Evolutionary conservation across 2,797 vertebrate species (phyloP).

Genomic region (Tokudaia tokunoshimensis): DNA sequence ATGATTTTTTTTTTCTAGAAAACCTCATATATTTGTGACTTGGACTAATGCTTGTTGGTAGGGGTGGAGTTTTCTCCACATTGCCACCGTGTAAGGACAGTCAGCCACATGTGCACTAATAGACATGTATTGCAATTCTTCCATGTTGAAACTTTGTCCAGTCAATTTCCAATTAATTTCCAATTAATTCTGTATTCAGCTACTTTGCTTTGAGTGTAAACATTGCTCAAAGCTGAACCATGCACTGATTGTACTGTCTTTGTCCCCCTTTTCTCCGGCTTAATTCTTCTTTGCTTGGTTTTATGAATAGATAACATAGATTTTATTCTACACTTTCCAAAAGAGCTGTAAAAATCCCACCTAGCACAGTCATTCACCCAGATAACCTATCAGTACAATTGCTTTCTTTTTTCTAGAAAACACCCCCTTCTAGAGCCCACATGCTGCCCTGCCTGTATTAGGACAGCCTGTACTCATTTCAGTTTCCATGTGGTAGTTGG

Average conservation of each 20-base stretch:
- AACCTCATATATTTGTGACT: neutral
- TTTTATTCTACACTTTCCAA: neutral
- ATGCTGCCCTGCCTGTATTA: neutral
- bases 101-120: too few relatives aligned
- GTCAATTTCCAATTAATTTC: constrained; percentile 39
- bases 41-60: neutral
- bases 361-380: neutral
- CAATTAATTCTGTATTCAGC: constrained; percentile 34
- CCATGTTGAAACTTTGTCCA: neutral
- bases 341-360: neutral
- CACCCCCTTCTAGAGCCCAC: neutral
- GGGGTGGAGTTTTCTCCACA: neutral
- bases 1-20: neutral
- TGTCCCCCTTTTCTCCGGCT: constrained; percentile 16
- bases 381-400: neutral
- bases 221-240: neutral
- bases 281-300: constrained; percentile 62
- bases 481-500: neutral
- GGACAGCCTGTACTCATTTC: neutral
- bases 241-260: constrained; percentile 2
- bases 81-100: neutral
- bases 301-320: constrained; percentile 41
- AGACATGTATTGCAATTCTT: neutral
- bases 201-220: neutral
- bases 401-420: constrained; percentile 57